Base-by-base conservation (phyloP, 1,140 invertebrate genomes). In the Zelostemma sp. region DNA sequence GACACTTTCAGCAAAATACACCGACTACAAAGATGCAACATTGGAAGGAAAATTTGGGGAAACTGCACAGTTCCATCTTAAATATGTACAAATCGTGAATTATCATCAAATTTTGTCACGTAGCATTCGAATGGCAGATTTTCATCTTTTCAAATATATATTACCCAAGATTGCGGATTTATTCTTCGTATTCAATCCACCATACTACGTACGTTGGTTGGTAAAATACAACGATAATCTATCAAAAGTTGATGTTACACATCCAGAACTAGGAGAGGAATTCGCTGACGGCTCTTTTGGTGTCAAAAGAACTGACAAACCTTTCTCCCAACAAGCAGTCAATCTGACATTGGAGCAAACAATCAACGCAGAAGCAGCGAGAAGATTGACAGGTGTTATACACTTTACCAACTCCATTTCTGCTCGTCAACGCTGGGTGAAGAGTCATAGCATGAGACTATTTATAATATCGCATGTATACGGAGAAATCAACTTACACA, bases 101-200 rank as follows among this genome's bases (percentile, higher is more conserved):
- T n/a, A n/a, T n/a, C n/a, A n/a, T n/a, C n/a, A n/a, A n/a, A n/a
- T n/a, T n/a, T n/a, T n/a, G n/a, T n/a, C n/a, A n/a, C n/a, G n/a
- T n/a, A 60, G 66, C 19, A 59, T 63, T 11, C 12, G 60, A 11
- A 55, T 17, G 41, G 11, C 6, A 41, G 62, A 75, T 49, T 75
- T 54, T 4, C 53, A 62, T 53, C 38, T 73, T 33, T 51, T 54
- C 25, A 74, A 72, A 21, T 75, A 16, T 6, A 16, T 63, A 6
- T 33, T 83, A 6, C 56, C 74, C 4, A 78, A 80, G 73, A 77
- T 81, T 0, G 59, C 43, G 5, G 75, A 73, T 68, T 19, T 82
- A 19, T 81, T 83, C 65, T 83, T 83, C 41, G 55, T 62, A 0
- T 72, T 55, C 8, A 80, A 82, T 64, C 78, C 82, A 46, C 74